A percentile compares a stretch with the other conserved stretches of the same genome.
These are phyloP conservation scores for Papilio dardanus DNA, from an alignment of 1,140 invertebrate species.

Conservation along the genomic window DNA sequence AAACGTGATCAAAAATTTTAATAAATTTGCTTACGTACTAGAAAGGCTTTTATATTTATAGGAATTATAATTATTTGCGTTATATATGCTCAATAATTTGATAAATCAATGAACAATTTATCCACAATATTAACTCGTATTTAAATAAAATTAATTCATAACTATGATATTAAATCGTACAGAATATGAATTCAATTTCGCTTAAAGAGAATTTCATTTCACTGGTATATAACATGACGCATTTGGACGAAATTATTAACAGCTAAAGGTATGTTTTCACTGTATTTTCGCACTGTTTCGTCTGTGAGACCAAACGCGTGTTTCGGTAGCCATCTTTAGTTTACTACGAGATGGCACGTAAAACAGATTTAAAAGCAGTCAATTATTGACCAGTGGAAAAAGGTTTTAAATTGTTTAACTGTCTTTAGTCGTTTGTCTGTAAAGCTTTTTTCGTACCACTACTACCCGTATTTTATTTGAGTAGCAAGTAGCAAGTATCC, in stretches of 20 bases:
- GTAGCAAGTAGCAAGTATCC: too few relatives aligned
- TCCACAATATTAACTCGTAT: neutral
- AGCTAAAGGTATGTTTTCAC: neutral
- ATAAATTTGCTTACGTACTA: too few relatives aligned
- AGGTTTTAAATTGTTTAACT: neutral
- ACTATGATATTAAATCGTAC: neutral
- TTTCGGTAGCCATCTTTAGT: neutral
- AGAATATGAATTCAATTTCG: neutral
- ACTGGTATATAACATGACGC: neutral
- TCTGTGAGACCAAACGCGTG: neutral
- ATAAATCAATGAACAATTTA: neutral
- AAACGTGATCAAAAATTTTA: too few relatives aligned
- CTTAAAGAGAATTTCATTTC: neutral
- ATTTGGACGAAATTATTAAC: constrained; percentile 9
- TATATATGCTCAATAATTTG: constrained; percentile 7
- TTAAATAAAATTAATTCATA: constrained; percentile 9
- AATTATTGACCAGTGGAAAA: neutral
- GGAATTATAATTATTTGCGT: too few relatives aligned
- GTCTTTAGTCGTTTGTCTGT: too few relatives aligned
- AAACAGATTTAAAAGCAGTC: neutral
- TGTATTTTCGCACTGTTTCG: too few relatives aligned
- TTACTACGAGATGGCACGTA: neutral
- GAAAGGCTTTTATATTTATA: too few relatives aligned
- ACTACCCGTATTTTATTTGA: too few relatives aligned
- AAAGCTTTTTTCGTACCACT: too few relatives aligned